Percentiles rank a stretch among this genome's conserved stretches.
These are phyloP conservation scores for Proteles cristata DNA, from an alignment of 2,113 vertebrate genomes.

Conservation along the genomic window DNA sequence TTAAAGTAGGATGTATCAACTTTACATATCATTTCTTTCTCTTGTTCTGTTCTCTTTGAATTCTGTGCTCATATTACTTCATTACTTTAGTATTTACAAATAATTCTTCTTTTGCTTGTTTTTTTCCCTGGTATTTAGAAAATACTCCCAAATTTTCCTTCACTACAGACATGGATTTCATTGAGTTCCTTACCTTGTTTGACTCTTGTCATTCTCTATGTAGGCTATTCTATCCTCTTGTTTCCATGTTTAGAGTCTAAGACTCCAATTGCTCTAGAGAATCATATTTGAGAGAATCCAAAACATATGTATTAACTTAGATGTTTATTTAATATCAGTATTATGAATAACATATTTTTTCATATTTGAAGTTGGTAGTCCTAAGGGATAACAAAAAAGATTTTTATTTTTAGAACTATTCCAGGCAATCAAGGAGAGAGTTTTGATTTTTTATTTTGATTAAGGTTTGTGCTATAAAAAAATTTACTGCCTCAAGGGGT, in stretches of 20 bases:
- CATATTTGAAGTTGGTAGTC: neutral
- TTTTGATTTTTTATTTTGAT: neutral
- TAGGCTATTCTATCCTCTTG: neutral
- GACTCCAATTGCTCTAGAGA: neutral
- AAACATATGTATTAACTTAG: neutral
- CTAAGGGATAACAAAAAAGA: neutral
- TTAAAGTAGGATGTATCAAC: neutral
- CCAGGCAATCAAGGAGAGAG: neutral
- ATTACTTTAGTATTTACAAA: neutral
- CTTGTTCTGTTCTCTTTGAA: neutral
- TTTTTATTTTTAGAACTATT: neutral
- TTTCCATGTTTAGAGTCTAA: neutral
- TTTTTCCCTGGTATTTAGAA: neutral
- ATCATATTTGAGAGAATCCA: neutral
- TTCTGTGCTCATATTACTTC: neutral
- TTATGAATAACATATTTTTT: conserved; percentile 1
- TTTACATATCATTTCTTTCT: neutral
- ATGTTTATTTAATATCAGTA: neutral
- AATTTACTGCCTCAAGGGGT: too few species aligned
- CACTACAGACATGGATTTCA: neutral
- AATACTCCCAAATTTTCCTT: neutral
- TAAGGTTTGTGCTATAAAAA: neutral
- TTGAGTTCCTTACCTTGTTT: neutral
- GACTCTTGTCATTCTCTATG: neutral
- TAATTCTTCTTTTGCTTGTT: neutral